Evolutionary conservation across 2,797 vertebrate genomes (phyloP), one percentile per base, ranked within the genome.

Genomic region (Alca torda): DNA sequence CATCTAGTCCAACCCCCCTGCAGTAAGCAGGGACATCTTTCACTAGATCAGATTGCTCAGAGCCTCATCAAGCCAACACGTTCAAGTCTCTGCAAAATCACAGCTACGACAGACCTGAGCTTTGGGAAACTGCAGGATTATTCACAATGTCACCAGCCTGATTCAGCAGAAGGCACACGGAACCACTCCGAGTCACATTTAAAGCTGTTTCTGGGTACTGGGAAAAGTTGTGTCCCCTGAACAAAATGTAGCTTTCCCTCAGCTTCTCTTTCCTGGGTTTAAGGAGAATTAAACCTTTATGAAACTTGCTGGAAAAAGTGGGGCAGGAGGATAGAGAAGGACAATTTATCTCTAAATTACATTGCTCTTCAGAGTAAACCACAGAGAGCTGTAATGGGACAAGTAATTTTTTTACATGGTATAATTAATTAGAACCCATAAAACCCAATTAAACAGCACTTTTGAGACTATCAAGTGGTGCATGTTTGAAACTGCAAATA

Each of bases 381-480:
- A 93, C 83, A 95, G 92, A 96, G 84, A 93, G 96, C 86, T 97
- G 83, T 96, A 96, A 96, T 95, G 96, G 96, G 94, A 95, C 93
- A 94, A 96, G 96, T 84, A 93, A 93, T 96, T 96, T 97, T 96
- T 97, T 97, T 84, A 96, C 84, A 75, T 91, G 79, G 30, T 72
- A 94, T 97, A 97, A 97, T 98, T 98, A 97, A 98, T 97, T 96
- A 97, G 94, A 96, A 96, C 87, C 96, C 96, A 97, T 97, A 96
- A 98, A 96, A 96, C 83, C 96, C 97, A 97, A 97, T 97, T 97
- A 97, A 98, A 98, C 94, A 95, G 95, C 94, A 97, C 97, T 97
- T 98, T 95, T 92, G 97, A 97, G 96, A 97, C 96, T 96, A 98
- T 97, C 97, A 97, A 96, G 94, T 90, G 95, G 94, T 95, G 85